Conservation (phyloP, 2,797 vertebrate genomes). For the Sarcoramphus papa region DNA sequence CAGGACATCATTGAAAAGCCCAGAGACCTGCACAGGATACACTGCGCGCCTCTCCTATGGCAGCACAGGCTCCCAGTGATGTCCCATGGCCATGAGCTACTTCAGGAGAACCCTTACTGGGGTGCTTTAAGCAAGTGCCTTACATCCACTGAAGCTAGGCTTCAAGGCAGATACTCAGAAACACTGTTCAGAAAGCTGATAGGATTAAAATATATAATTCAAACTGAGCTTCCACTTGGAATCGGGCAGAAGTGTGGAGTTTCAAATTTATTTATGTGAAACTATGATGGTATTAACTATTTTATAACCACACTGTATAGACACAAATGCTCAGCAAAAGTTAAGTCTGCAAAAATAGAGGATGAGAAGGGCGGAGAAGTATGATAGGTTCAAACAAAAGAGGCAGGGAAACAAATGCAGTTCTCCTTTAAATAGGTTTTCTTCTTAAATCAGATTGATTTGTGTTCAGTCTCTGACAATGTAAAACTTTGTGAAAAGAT, state of each 20-base stretch:
- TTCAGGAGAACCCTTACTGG: neutral
- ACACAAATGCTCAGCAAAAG: neutral
- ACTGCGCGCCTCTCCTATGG: neutral
- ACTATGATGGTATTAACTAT: neutral
- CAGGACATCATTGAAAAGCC: neutral
- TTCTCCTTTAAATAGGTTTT: neutral
- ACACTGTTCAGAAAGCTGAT: neutral
- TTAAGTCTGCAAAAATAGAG: neutral
- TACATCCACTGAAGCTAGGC: neutral
- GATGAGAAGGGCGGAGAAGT: neutral
- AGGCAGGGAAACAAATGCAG: neutral
- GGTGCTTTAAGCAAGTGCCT: neutral
- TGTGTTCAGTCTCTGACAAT: neutral
- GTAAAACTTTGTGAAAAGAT: neutral
- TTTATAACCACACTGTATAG: neutral
- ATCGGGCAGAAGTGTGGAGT: neutral
- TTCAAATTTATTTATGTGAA: neutral
- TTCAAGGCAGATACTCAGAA: neutral
- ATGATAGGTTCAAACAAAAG: neutral
- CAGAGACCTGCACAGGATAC: neutral
- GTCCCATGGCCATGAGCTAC: neutral
- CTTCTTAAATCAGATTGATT: neutral
- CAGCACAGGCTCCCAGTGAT: neutral
- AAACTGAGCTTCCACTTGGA: neutral
- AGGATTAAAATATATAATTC: neutral